These are phyloP conservation scores for Silurus meridionalis DNA, from an alignment of 2,113 vertebrate genomes.

Conservation along the genomic window DNA sequence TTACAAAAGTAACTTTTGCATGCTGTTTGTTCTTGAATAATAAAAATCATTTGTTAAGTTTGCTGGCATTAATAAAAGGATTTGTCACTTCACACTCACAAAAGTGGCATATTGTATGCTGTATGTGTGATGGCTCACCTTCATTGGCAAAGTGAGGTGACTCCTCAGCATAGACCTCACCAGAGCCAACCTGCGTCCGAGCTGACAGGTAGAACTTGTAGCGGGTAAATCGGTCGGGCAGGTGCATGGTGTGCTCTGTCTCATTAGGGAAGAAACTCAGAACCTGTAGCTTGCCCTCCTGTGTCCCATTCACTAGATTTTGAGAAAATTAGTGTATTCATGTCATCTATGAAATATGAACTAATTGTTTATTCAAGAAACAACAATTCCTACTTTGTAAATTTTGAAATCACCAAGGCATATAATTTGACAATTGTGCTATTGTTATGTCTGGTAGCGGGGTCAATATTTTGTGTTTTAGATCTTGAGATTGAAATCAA, in stretches of 20 bases:
- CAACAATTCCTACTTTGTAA: not conserved
- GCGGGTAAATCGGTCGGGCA: conserved; percentile 80
- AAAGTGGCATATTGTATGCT: not conserved
- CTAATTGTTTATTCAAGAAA: not conserved
- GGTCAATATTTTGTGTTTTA: not conserved
- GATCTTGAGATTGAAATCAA: not conserved
- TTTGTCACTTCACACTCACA: not conserved
- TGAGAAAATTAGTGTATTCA: not conserved
- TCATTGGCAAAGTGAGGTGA: conserved; percentile 84
- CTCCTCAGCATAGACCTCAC: conserved; percentile 77
- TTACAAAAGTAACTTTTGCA: not conserved
- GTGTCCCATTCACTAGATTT: conserved; percentile 85
- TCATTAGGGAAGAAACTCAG: conserved; percentile 82
- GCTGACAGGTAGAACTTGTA: conserved; percentile 87
- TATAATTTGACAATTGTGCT: not conserved
- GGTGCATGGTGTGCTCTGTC: conserved; percentile 79
- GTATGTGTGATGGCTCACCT: conserved; percentile 70
- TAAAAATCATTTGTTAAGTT: not conserved
- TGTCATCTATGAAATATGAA: not conserved
- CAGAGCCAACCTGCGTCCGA: conserved; percentile 85
- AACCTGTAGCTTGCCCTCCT: conserved; percentile 67
- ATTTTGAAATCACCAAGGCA: not conserved
- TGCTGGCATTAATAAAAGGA: not conserved
- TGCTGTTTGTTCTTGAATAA: not conserved
- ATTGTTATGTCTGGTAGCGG: not conserved